Base-by-base conservation (phyloP, 2,113 vertebrate genomes). In the Grammomys surdaster region DNA sequence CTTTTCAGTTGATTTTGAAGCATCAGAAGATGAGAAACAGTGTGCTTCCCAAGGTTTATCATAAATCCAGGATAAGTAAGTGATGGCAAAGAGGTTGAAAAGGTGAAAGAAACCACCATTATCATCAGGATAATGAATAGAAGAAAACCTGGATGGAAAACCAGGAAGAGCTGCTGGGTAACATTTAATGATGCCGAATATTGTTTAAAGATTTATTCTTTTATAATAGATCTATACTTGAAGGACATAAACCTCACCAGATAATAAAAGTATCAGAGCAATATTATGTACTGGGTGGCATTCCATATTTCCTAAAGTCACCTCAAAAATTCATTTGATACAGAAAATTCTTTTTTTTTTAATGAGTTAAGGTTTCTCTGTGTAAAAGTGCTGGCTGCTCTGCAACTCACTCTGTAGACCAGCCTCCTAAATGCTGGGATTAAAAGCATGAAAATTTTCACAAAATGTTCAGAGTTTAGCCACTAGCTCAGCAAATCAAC, bases 181-280 rank as follows among this genome's bases (percentile, higher is more conserved):
- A 72, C 33, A 89, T 58, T 93, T 89, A 89, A 97, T 89, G 13
- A 91, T 51, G 28, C n/a, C 40, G 12, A 88, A 85, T 93, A 92
- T 12, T 54, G 12, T 51, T 54, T 75, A 69, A 92, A 43, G 26
- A 69, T 69, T 56, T 63, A 60, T 58, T 82, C 19, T 4, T 77
- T 0, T 93, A 65, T 84, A 92, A 92, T 28, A 48, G 46, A 20
- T 67, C 81, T 86, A 3, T 76, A 36, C 33, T 26, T 85, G 43
- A 96, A 92, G 16, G 1, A 80, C 0, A 17, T 78, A n/a, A 96
- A 92, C 8, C 4, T 85, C 89, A 87, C 13, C 31, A 90, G 36
- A 90, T 94, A 69, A 11, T 82, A 84, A 88, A 54, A 70, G 12
- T 92, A 90, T 80, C 24, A 80, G 40, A 65, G 51, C 80, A n/a